Conservation (phyloP, 2,797 vertebrate species). For the Psittacula echo region DNA sequence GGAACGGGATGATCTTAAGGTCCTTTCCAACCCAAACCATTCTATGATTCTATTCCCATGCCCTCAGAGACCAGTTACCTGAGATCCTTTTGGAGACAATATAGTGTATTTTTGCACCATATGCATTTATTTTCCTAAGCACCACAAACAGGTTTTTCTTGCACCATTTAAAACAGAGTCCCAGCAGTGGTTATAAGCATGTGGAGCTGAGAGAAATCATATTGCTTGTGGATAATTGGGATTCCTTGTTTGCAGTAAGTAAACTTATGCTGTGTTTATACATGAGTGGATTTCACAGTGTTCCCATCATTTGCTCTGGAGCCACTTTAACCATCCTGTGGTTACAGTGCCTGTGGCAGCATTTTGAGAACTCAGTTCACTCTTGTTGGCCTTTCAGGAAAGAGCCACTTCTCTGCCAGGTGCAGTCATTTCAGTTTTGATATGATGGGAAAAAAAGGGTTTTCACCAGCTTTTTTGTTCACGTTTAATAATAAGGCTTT, state of each 20-base stretch:
- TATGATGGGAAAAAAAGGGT: accelerated
- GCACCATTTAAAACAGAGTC: neutral
- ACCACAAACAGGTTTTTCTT: neutral
- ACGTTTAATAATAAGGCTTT: neutral
- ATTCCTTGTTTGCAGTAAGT: neutral
- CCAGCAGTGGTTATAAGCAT: neutral
- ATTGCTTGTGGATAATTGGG: neutral
- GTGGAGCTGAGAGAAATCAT: neutral
- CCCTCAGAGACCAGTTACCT: neutral
- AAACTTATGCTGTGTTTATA: neutral
- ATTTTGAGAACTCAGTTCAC: neutral
- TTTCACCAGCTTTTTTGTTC: neutral
- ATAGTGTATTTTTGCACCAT: neutral
- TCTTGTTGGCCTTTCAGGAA: neutral
- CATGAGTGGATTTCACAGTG: neutral
- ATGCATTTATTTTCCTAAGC: neutral
- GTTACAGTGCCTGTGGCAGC: neutral
- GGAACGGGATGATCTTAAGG: neutral
- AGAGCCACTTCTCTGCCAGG: neutral
- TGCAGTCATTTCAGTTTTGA: neutral
- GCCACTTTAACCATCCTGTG: neutral
- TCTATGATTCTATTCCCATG: neutral
- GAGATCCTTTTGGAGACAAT: neutral
- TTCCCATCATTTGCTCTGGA: neutral
- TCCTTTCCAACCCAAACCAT: neutral